phyloP scores from a whole-genome alignment of 1,140 invertebrate genomes.

The Drosophila bifasciata region DNA sequence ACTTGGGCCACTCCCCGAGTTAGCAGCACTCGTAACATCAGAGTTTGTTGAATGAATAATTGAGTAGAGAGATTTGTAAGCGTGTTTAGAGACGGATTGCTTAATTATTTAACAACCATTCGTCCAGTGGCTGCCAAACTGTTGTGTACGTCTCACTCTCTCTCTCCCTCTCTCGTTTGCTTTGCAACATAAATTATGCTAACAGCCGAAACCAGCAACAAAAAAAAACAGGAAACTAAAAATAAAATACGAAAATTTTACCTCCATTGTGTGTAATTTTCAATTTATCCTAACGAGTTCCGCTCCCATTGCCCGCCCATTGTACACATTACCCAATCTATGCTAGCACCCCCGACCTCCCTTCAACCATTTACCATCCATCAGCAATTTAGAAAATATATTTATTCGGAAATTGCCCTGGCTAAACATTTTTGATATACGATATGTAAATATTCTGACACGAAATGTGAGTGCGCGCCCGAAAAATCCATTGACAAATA shows the following conservation, averaged over 20 bases:
- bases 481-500: constrained; percentile 53
- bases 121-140: constrained; percentile 61
- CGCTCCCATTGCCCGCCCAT: too few relatives aligned
- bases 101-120: constrained; percentile 63
- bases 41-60: constrained; percentile 67
- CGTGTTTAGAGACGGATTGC: constrained; percentile 42
- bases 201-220: constrained; percentile 6
- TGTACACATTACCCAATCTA: too few relatives aligned
- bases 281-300: constrained; percentile 62
- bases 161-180: too few relatives aligned
- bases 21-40: constrained; percentile 39
- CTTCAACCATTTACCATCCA: not conserved
- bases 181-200: constrained; percentile 67
- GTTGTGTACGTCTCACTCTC: not conserved
- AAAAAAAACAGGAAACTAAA: constrained; percentile 1
- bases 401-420: constrained; percentile 41
- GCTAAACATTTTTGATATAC: constrained; percentile 42
- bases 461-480: constrained; percentile 19
- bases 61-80: constrained; percentile 53
- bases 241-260: constrained; percentile 38
- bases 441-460: constrained; percentile 41
- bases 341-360: not conserved
- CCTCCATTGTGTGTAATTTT: constrained; percentile 62
- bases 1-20: too few relatives aligned
- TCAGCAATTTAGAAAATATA: too few relatives aligned